Conservation (phyloP, 2,888 invertebrate species). For the Tortrix viridana region DNA sequence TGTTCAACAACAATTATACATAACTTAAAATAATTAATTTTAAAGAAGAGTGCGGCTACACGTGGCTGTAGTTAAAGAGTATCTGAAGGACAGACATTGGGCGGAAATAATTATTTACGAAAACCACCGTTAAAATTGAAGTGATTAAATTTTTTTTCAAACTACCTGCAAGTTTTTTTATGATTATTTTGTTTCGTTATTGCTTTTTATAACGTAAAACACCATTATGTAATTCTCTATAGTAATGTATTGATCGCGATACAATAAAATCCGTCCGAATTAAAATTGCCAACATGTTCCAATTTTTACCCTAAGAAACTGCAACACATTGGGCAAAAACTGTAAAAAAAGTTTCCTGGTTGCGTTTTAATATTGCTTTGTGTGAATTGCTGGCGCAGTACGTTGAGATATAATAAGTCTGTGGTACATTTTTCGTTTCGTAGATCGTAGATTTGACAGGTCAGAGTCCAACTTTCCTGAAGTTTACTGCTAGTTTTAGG, state of each 20-base stretch:
- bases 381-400: neutral
- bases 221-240: too few species aligned
- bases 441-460: constrained; percentile 55
- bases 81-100: neutral
- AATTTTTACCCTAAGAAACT: too few species aligned
- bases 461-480: constrained; percentile 78
- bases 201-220: neutral
- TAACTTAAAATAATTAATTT: neutral
- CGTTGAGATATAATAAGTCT: constrained; percentile 37
- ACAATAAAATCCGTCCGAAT: too few species aligned
- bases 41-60: neutral
- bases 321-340: too few species aligned
- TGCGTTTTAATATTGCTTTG: constrained; percentile 3
- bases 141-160: neutral
- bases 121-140: neutral
- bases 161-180: constrained; percentile 8
- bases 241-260: too few species aligned
- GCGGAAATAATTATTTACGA: neutral
- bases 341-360: neutral
- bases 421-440: constrained; percentile 34
- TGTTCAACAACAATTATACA: neutral
- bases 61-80: neutral
- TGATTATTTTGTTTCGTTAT: neutral
- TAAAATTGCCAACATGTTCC: too few species aligned
- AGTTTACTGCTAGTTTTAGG: constrained; percentile 54